phyloP scores from a whole-genome alignment of 2,888 invertebrate species.

The Uloborus plumipes region DNA sequence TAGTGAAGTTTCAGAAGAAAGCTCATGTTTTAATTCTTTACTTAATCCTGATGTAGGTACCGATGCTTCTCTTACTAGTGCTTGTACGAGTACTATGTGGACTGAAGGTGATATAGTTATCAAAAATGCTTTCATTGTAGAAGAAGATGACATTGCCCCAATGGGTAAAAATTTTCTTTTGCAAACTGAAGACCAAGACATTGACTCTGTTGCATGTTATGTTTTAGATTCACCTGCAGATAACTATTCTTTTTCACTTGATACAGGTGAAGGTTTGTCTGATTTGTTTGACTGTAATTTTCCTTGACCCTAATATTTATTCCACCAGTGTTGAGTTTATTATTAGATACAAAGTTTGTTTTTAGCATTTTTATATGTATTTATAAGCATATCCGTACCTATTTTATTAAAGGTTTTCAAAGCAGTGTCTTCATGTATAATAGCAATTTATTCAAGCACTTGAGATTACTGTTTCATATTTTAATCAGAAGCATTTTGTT shows the following conservation, averaged over 20 bases:
- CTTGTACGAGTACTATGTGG: constrained; percentile 25
- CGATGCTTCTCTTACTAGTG: constrained; percentile 8
- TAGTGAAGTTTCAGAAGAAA: neutral
- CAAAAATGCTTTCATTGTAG: constrained; percentile 79
- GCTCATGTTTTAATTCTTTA: neutral
- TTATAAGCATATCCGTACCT: no score
- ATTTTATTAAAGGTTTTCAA: no score
- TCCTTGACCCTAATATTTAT: constrained; percentile 1
- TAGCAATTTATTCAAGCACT: no score
- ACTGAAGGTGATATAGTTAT: constrained; percentile 62
- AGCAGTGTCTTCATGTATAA: no score
- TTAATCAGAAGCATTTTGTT: no score
- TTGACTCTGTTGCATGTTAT: constrained; percentile 78
- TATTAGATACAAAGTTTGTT: no score
- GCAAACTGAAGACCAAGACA: constrained; percentile 81
- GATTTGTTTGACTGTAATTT: constrained; percentile 70
- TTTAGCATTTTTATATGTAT: no score
- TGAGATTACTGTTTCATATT: no score
- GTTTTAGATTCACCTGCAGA: constrained; percentile 78
- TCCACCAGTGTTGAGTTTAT: neutral
- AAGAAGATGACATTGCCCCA: constrained; percentile 83
- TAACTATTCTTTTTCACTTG: constrained; percentile 71
- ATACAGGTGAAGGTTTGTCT: constrained; percentile 71
- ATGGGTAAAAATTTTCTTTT: constrained; percentile 78
- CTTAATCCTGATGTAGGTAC: neutral